These are phyloP conservation scores for Charadrius vociferus DNA, from an alignment of 2,113 vertebrate genomes.

Conservation along the genomic window DNA sequence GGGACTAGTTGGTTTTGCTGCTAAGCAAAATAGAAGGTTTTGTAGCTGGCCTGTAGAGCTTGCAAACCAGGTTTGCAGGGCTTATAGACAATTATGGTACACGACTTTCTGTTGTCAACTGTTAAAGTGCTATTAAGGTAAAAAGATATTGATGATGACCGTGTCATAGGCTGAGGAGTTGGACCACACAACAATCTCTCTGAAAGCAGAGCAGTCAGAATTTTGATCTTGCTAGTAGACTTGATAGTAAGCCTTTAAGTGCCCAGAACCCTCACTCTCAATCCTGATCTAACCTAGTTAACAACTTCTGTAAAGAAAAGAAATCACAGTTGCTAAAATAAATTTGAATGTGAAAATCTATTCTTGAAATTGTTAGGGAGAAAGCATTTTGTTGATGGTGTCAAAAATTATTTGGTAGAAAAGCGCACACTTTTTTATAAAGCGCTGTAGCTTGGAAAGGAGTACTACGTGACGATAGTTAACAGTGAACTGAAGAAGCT, in stretches of 20 bases:
- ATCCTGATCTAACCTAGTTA: background rate
- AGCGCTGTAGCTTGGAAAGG: background rate
- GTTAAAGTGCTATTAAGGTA: background rate
- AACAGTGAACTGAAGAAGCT: background rate
- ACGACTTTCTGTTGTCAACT: background rate
- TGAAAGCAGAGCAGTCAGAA: background rate
- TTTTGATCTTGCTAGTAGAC: background rate
- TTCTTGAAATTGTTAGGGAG: background rate
- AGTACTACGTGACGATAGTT: background rate
- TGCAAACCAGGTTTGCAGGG: background rate
- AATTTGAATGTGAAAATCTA: background rate
- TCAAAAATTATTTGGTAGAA: background rate
- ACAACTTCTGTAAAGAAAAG: background rate
- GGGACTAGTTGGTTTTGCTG: conserved; percentile 25
- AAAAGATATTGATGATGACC: background rate
- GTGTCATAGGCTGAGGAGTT: background rate
- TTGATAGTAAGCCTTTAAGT: background rate
- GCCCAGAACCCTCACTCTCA: background rate
- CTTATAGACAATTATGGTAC: background rate
- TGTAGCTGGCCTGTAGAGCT: background rate
- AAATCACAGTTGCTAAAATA: background rate
- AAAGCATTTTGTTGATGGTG: background rate
- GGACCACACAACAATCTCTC: background rate
- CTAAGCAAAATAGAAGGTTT: conserved; percentile 7
- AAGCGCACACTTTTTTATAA: background rate